Base-by-base conservation (phyloP, 2,797 vertebrate genomes). In the Eremophila alpestris region DNA sequence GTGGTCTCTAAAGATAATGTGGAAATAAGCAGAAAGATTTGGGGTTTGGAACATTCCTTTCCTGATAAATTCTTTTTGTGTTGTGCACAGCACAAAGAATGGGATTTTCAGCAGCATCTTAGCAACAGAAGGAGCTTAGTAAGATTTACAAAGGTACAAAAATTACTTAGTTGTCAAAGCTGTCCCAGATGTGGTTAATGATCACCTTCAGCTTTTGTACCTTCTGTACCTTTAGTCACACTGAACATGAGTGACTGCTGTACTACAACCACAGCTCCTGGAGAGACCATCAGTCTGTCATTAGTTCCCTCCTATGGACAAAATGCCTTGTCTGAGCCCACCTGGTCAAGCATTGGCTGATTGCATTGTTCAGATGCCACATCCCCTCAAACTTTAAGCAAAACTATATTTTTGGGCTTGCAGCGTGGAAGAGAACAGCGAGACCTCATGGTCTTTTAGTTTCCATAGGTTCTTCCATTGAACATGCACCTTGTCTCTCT, bases 21-120 rank as follows among this genome's bases (percentile, higher is more conserved):
- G 41, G 41, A 84, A 91, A 91, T 78, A 81, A 86, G 65, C 26
- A 78, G 54, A 91, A 94, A 90, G 20, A 80, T 83, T 75, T 73
- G 13, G 7, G 20, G 32, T 62, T 86, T 52, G 89, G 76, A 91
- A 83, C 20, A 41, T 55, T 62, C 13, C 85, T 74, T 77, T 62
- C 48, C 36, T 40, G 45, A 70, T 56, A 89, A 81, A 71, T 67
- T 63, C 21, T 55, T 80, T 75, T 80, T 74, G 48, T 77, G n/a
- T 11, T 20, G 43, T 48, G 32, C 29, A 41, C 46, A 63, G 59
- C 54, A 88, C 65, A 85, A 75, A 77, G 60, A 73, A 56, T 29
- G 20, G 34, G 38, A 83, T 82, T 87, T 89, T 77, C 78, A 89
- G 30, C 30, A 71, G 20, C 76, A 67, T 54, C 56, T 70, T 63